Evolutionary conservation across 2,113 vertebrate species (phyloP).

Genomic region (Irena cyanogastra): DNA sequence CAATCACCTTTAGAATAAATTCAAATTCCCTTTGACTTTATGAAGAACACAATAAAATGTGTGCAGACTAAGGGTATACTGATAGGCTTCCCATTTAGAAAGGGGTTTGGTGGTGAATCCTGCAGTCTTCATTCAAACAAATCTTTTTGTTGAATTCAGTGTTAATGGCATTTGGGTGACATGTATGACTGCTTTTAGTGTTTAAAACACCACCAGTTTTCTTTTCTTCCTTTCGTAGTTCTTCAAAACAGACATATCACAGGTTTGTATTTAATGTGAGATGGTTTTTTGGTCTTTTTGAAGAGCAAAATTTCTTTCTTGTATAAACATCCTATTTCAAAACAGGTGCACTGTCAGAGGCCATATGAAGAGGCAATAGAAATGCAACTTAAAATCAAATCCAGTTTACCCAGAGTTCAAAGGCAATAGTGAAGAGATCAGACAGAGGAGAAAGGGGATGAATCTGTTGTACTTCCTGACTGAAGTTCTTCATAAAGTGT

Average conservation of each 20-base stretch:
- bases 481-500: background rate
- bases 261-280: background rate
- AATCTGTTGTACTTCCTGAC: background rate
- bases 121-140: background rate
- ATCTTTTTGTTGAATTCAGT: background rate
- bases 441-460: background rate
- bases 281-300: background rate
- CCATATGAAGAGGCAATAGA: background rate
- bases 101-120: background rate
- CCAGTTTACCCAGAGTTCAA: constrained; percentile 33
- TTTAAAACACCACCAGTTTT: background rate
- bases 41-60: background rate
- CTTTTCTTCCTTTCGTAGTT: background rate
- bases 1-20: background rate
- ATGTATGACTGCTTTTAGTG: background rate
- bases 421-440: background rate
- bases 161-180: background rate
- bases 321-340: background rate
- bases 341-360: background rate
- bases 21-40: background rate
- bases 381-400: constrained; percentile 42
- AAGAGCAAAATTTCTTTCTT: background rate
- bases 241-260: background rate
- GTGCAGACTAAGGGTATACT: background rate
- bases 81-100: background rate